Evolutionary conservation across 2,113 vertebrate species (phyloP), one percentile per base, ranked within the genome.

Genomic region (Oxygymnocypris stewartii): DNA sequence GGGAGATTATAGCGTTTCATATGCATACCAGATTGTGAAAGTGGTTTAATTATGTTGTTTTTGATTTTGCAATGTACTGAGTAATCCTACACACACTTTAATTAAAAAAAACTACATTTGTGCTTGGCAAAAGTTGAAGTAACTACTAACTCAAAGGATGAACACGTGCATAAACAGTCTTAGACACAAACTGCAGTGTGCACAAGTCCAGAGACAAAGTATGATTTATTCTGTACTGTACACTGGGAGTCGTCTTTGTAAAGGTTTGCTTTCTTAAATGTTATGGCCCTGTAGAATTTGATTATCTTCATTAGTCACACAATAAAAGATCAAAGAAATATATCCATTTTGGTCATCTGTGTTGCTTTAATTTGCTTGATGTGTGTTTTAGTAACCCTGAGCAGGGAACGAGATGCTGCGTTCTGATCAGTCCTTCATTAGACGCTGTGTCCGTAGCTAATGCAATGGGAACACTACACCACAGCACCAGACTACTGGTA

Each of bases 261-360:
- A 93, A 94, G 94, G 92, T 94, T 94, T 93, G 69, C 65, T 76
- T 84, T 87, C 92, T 92, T 94, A 94, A 61, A 93, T 92, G 91
- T 92, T 92, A 93, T 92, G 92, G 92, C 94, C 94, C 94, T 94
- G 93, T 95, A 94, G 93, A 94, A 94, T 92, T 90, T 91, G 89
- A 94, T 92, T 94, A 91, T 94, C 92, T 95, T 93, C 93, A 94
- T 94, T 94, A 94, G 92, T 94, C 92, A 94, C 93, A 91, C 93
- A 95, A 95, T 95, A 95, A 95, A 94, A 93, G 88, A 92, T 89
- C 92, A 92, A 87, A 75, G 91, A 89, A 77, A 35, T 44, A 35
- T 40, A 20, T 23, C 9, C 57, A 57, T 86, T 78, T 86, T 78
- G 84, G 44, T 82, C 80, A 25, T 79, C 85, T 69, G 23, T 76